These are phyloP conservation scores for Archilochus colubris DNA, from an alignment of 2,113 vertebrate species.

Conservation along the genomic window DNA sequence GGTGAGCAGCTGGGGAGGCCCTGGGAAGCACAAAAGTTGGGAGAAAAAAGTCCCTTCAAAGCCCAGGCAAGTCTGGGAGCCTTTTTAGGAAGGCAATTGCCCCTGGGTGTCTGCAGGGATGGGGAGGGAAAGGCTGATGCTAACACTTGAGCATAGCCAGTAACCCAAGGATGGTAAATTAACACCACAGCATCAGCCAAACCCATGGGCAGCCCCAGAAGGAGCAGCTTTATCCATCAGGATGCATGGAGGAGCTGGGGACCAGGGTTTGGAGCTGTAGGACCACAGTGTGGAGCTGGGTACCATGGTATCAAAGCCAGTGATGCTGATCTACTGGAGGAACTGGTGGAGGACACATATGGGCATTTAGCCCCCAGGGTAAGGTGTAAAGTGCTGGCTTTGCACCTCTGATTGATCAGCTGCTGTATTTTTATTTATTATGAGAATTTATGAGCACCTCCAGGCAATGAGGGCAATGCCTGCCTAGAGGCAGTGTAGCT, in stretches of 20 bases:
- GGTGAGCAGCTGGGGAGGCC: not conserved
- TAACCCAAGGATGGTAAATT: not conserved
- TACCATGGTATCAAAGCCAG: not conserved
- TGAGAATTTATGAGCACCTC: not conserved
- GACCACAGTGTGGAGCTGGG: not conserved
- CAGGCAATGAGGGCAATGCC: rapidly evolving
- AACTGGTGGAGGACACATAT: not conserved
- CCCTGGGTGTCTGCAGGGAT: rapidly evolving
- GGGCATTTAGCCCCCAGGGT: rapidly evolving
- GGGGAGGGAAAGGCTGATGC: not conserved
- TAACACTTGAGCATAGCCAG: not conserved
- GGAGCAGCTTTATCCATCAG: too few relatives aligned
- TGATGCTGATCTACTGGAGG: not conserved
- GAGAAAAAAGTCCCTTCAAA: not conserved
- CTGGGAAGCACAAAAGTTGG: not conserved
- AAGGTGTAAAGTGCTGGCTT: not conserved
- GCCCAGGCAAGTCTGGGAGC: not conserved
- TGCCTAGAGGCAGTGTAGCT: not conserved
- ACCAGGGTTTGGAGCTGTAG: not conserved
- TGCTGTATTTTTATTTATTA: not conserved
- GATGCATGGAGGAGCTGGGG: not conserved
- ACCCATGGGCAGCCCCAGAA: rapidly evolving
- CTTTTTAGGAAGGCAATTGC: not conserved
- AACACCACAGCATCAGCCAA: not conserved
- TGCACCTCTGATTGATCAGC: not conserved